These are phyloP conservation scores for Aradophagus sp. DNA, from an alignment of 1,140 invertebrate species.

Conservation along the genomic window DNA sequence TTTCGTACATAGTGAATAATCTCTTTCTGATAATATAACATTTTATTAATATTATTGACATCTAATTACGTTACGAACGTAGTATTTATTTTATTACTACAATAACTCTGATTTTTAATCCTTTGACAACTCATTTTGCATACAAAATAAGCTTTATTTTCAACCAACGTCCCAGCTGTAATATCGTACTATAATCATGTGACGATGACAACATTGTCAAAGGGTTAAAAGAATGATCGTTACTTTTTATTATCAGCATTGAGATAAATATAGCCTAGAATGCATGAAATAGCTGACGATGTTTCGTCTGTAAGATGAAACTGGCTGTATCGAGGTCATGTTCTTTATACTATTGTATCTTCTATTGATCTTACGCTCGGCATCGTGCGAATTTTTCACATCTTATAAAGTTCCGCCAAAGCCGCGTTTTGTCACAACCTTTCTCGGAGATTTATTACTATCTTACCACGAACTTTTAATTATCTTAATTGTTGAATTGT, in stretches of 20 bases:
- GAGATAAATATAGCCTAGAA: conserved; percentile 36
- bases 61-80: conserved; percentile 9
- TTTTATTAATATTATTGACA: no score
- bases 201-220: conserved; percentile 9
- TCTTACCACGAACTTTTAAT: no score
- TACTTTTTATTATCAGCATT: conserved; percentile 33
- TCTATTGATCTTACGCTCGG: no score
- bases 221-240: conserved; percentile 27
- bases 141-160: neutral
- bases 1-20: no score
- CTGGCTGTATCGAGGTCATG: conserved; percentile 30
- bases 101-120: conserved; percentile 25
- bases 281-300: conserved; percentile 40
- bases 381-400: no score
- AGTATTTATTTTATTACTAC: conserved; percentile 14
- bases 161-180: neutral
- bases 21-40: no score
- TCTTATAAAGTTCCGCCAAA: no score
- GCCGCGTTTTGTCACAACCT: no score
- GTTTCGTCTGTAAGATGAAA: conserved; percentile 28
- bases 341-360: conserved; percentile 37
- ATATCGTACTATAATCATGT: no score
- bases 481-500: no score
- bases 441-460: no score
- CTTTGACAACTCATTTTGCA: conserved; percentile 16